A percentile compares a stretch with the other conserved stretches of the same genome.
Evolutionary conservation across 2,797 vertebrate genomes (phyloP).

Genomic region (Tamandua tetradactyla): DNA sequence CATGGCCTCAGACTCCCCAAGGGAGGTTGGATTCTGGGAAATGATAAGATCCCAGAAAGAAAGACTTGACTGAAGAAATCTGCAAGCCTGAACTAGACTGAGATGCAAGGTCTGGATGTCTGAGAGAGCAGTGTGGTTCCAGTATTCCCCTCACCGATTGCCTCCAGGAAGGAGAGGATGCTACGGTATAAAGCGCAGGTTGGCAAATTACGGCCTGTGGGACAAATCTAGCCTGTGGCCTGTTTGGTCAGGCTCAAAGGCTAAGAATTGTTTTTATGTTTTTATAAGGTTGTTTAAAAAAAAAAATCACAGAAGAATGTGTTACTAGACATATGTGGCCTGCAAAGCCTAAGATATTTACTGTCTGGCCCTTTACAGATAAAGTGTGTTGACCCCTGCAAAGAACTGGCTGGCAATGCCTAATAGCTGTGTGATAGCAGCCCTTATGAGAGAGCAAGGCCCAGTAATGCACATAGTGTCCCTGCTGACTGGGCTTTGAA

Average conservation of each 20-base stretch:
- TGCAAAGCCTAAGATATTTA: background rate
- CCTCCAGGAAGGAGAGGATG: background rate
- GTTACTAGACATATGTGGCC: background rate
- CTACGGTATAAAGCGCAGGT: background rate
- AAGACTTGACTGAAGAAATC: background rate
- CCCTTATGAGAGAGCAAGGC: background rate
- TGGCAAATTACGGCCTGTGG: background rate
- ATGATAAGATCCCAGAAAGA: accelerated
- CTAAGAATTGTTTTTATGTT: background rate
- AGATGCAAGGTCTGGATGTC: background rate
- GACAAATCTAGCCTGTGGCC: background rate
- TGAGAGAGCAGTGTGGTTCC: background rate
- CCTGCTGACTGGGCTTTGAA: background rate
- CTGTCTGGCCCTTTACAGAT: background rate
- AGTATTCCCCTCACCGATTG: background rate
- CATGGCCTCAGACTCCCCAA: background rate
- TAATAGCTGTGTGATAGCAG: background rate
- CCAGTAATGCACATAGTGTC: background rate
- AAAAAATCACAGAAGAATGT: background rate
- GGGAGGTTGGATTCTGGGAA: background rate
- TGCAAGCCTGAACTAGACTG: background rate
- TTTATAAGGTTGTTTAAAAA: background rate
- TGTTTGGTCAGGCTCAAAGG: background rate
- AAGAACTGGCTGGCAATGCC: background rate
- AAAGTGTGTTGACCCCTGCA: background rate